Evolutionary conservation across 2,113 vertebrate genomes (phyloP), one percentile per base, ranked within the genome.

Genomic region (Planiliza haematocheilus): DNA sequence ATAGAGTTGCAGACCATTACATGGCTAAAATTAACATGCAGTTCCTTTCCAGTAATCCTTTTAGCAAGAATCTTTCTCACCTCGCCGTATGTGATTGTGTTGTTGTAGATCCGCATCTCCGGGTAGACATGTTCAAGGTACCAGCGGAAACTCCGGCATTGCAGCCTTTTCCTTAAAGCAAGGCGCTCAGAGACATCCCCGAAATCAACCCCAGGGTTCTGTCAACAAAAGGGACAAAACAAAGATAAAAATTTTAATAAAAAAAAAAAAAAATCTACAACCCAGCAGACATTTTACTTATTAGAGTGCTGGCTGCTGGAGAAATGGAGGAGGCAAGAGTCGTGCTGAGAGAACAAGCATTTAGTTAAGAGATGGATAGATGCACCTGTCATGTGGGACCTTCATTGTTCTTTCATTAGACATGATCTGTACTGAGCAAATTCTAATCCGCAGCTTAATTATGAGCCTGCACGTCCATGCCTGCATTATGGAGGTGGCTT

Each of bases 51-150:
- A 74, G 0, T 30, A 56, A 82, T 67, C 46, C n/a, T 34, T 24
- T 77, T 30, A 56, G 49, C 16, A 24, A 30, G 46, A 2, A 2
- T 53, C 18, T 55, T 37, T 36, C 77, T 91, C 94, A 99, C 98
- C 97, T 99, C 98, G 86, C 98, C 97, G 0, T 99, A 99, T 37
- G 97, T 98, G 90, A 99, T 96, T 21, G 98, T 99, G 87, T 99
- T 94, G 70, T 98, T 99, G 88, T 99, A 99, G 76, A 96, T 93
- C 72, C 97, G 93, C 97, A 99, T 99, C 94, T 99, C 97, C 0
- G 98, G 97, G 83, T 99, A 99, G 69, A 99, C 97, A 0, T 99
- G 96, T 81, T 99, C 96, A 58, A 99, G 92, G 92, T 99, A 99
- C 98, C 98, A 99, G 87, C 94, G 94, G 87, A 99, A 99, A 81